Evolutionary conservation across 1,140 invertebrate genomes (phyloP).

Genomic region (Drosophila repletoides): DNA sequence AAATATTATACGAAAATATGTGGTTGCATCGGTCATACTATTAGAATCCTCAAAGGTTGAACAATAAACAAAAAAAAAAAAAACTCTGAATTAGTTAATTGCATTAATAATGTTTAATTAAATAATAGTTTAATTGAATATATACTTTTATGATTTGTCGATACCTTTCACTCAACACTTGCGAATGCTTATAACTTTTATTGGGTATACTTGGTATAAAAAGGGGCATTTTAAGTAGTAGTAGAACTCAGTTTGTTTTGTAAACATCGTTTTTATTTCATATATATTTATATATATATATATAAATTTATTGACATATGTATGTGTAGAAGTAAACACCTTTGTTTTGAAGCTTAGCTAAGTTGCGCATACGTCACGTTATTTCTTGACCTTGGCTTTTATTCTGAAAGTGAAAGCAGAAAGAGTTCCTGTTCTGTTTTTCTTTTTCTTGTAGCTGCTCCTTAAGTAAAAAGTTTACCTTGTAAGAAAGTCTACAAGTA

Average conservation of each 20-base stretch:
- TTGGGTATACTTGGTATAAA: background rate
- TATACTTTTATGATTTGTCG: no score
- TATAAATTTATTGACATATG: background rate
- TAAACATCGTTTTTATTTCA: conserved; percentile 41
- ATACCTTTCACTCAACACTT: no score
- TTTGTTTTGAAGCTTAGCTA: conserved; percentile 12
- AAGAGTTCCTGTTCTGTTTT: conserved; percentile 6
- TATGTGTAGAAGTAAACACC: conserved; percentile 18
- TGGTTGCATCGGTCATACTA: no score
- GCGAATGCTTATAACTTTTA: no score
- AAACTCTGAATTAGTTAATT: no score
- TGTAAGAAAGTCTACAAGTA: background rate
- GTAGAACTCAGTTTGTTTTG: conserved; percentile 34
- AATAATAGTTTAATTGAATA: no score
- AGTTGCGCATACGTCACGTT: conserved; percentile 32
- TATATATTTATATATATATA: conserved; percentile 11
- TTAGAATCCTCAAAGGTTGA: background rate
- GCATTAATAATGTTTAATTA: no score
- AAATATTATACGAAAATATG: no score
- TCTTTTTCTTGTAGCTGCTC: background rate
- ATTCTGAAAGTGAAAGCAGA: conserved; percentile 18
- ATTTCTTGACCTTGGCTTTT: conserved; percentile 47
- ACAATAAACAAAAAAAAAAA: no score
- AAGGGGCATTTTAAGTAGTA: background rate
- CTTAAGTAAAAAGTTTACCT: background rate